phyloP scores from a whole-genome alignment of 2,888 invertebrate genomes.

The Bembecia ichneumoniformis region DNA sequence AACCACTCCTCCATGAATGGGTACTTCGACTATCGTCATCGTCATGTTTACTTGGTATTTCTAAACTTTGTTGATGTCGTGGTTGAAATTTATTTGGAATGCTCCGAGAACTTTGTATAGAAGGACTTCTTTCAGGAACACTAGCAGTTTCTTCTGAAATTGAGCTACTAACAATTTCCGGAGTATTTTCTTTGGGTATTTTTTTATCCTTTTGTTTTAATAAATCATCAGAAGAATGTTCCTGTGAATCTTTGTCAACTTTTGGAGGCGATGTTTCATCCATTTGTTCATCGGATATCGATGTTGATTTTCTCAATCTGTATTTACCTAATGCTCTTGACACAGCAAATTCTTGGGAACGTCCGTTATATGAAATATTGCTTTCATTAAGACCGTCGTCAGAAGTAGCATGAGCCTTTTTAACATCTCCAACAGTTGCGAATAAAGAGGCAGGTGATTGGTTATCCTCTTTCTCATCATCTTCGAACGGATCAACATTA shows the following conservation, averaged over 20 bases:
- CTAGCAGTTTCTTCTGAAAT: constrained; percentile 64
- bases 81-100: constrained; percentile 73
- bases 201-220: constrained; percentile 38
- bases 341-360: constrained; percentile 88
- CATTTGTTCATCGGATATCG: constrained; percentile 78
- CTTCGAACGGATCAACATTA: constrained; percentile 73
- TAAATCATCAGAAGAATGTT: constrained; percentile 31
- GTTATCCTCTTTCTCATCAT: constrained; percentile 74
- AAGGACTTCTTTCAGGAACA: constrained; percentile 76
- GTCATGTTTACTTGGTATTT: constrained; percentile 83
- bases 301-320: constrained; percentile 79
- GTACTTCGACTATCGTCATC: constrained; percentile 90
- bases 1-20: constrained; percentile 89
- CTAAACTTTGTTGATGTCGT: constrained; percentile 82
- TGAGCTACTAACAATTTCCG: constrained; percentile 48
- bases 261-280: constrained; percentile 62
- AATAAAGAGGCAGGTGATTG: constrained; percentile 78
- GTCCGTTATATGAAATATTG: constrained; percentile 71
- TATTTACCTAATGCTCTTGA: constrained; percentile 87
- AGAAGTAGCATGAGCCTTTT: constrained; percentile 72
- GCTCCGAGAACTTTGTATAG: constrained; percentile 73
- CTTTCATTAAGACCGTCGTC: constrained; percentile 74
- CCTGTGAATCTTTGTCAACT: constrained; percentile 32
- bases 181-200: constrained; percentile 39
- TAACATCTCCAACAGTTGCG: constrained; percentile 82